Evolutionary conservation across 2,113 vertebrate genomes (phyloP).

Genomic region (Tor tambroides): DNA sequence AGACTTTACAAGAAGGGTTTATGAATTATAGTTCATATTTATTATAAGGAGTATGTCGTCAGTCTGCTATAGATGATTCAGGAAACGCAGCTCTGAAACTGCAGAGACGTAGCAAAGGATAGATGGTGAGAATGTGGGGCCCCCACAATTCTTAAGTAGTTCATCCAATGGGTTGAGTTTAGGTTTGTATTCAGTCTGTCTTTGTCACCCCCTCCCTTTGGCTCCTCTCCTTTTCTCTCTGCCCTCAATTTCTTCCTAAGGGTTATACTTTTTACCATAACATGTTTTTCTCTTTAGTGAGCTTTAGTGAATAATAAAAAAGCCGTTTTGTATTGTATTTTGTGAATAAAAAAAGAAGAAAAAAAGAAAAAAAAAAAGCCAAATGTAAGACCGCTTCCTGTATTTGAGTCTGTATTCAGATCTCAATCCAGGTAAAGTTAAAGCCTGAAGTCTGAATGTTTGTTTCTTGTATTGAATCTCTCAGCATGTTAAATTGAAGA

Average conservation of each 20-base stretch:
- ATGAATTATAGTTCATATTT: not conserved
- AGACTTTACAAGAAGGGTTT: not conserved
- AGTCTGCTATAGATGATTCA: not conserved
- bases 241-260: not conserved
- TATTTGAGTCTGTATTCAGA: not conserved
- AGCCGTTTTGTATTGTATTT: not conserved
- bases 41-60: not conserved
- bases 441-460: not conserved
- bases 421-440: not conserved
- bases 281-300: not conserved
- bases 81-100: not conserved
- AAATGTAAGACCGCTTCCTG: not conserved
- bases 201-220: not conserved
- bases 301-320: not conserved
- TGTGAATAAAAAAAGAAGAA: too few species aligned
- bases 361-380: too few species aligned
- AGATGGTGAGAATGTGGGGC: slow-evolving; percentile 10
- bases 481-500: not conserved
- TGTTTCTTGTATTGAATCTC: not conserved
- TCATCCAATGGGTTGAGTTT: slow-evolving; percentile 9
- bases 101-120: not conserved
- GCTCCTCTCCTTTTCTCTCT: not conserved
- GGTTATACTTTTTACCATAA: not conserved
- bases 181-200: slow-evolving; percentile 26
- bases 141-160: slow-evolving; percentile 21